Conservation (phyloP, 1,140 invertebrate genomes). For the Myzus persicae region DNA sequence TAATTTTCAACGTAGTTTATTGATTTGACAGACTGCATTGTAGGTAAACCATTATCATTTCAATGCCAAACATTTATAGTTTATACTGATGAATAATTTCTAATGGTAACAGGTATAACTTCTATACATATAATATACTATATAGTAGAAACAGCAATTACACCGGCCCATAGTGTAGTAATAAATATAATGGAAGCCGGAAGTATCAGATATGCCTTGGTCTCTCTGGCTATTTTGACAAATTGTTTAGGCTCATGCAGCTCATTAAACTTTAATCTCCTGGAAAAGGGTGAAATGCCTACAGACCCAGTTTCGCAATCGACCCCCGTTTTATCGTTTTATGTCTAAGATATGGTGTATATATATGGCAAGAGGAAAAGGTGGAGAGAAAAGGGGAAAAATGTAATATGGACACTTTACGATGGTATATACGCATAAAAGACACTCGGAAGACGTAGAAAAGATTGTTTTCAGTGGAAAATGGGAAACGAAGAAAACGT, state of each 20-base stretch:
- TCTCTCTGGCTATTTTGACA: constrained; percentile 50
- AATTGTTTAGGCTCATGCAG: constrained; percentile 49
- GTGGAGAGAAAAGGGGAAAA: neutral
- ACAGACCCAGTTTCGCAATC: constrained; percentile 54
- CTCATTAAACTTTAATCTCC: constrained; percentile 57
- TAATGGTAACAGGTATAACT: neutral
- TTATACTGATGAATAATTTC: constrained; percentile 24
- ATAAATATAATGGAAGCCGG: constrained; percentile 20
- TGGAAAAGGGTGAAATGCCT: constrained; percentile 53
- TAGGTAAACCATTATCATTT: neutral
- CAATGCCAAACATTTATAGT: neutral
- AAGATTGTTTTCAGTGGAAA: constrained; percentile 49
- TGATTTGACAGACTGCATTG: neutral
- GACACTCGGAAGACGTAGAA: constrained; percentile 48
- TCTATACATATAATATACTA: neutral
- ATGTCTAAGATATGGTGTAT: neutral
- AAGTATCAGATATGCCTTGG: neutral
- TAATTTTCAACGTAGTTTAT: neutral
- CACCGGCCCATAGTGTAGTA: neutral
- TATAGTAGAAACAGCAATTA: neutral
- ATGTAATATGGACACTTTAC: constrained; percentile 57
- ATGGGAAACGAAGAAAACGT: constrained; percentile 48
- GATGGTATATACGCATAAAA: constrained; percentile 47
- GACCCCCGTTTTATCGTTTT: constrained; percentile 48
- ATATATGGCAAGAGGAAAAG: neutral